Percentiles rank a stretch among this genome's conserved stretches.
Evolutionary conservation across 2,888 invertebrate species (phyloP).

Genomic region (Diogma glabrata): DNA sequence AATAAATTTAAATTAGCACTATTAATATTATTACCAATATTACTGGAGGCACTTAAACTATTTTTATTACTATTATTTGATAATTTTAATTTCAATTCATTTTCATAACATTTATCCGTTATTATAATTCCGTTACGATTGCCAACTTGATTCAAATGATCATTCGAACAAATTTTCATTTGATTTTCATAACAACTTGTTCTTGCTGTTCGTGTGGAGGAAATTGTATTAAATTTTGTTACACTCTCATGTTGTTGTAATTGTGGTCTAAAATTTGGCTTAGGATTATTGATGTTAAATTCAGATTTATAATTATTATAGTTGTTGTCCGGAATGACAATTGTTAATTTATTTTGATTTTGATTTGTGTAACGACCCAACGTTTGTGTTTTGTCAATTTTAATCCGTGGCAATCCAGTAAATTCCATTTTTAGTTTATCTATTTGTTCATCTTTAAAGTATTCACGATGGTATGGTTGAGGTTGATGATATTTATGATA

Average conservation of each 20-base stretch:
- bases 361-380: slow-evolving; percentile 13
- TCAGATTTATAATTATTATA: no score
- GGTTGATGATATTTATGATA: slow-evolving; percentile 10
- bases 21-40: slow-evolving; percentile 6
- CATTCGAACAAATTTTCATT: no score
- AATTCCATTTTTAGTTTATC: slow-evolving; percentile 10
- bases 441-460: slow-evolving; percentile 10
- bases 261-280: not conserved
- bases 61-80: slow-evolving; percentile 8
- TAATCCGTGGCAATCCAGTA: not conserved
- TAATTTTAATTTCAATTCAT: slow-evolving; percentile 7
- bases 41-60: slow-evolving; percentile 7
- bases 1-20: not conserved
- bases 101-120: slow-evolving; percentile 5
- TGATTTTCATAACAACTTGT: no score
- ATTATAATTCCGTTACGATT: slow-evolving; percentile 4
- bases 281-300: no score
- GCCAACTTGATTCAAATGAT: not conserved
- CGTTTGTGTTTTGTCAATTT: slow-evolving; percentile 13
- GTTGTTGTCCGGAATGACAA: not conserved
- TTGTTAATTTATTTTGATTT: not conserved
- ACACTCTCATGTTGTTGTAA: not conserved
- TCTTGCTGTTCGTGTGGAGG: slow-evolving; percentile 10
- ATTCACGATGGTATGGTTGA: slow-evolving; percentile 7
- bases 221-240: slow-evolving; percentile 1